Conservation (phyloP, 2,797 vertebrate species). For the Crocodylus rhombifer region DNA sequence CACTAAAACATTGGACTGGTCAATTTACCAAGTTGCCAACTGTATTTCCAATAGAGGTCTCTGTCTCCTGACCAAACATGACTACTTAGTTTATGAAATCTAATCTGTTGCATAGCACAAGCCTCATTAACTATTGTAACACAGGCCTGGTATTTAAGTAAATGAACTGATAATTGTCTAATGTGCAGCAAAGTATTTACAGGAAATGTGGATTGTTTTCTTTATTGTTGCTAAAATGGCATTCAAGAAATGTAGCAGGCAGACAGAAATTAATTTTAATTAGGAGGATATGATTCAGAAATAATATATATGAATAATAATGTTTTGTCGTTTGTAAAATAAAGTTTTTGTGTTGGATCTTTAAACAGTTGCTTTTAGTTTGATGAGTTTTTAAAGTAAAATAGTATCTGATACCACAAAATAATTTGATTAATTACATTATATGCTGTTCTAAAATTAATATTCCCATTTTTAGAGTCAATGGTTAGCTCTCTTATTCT, state of each 20-base stretch:
- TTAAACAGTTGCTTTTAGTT: slow-evolving; percentile 38
- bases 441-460: slow-evolving; percentile 59
- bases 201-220: slow-evolving; percentile 57
- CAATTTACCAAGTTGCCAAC: too few species aligned
- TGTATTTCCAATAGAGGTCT: neutral
- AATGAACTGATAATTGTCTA: slow-evolving; percentile 69
- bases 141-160: slow-evolving; percentile 58
- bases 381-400: slow-evolving; percentile 25
- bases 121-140: slow-evolving; percentile 52
- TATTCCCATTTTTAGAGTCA: slow-evolving; percentile 49
- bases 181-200: slow-evolving; percentile 65
- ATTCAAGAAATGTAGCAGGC: slow-evolving; percentile 24
- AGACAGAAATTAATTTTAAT: slow-evolving; percentile 47
- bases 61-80: neutral
- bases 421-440: slow-evolving; percentile 64
- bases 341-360: slow-evolving; percentile 53
- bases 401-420: slow-evolving; percentile 10
- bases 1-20: too few species aligned
- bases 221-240: slow-evolving; percentile 35
- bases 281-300: slow-evolving; percentile 53
- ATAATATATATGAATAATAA: slow-evolving; percentile 51
- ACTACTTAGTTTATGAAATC: slow-evolving; percentile 6
- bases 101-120: slow-evolving; percentile 43
- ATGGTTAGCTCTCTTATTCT: slow-evolving; percentile 50
- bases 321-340: slow-evolving; percentile 47